Conservation (phyloP, 2,888 invertebrate species). For the Morpho helenor region DNA sequence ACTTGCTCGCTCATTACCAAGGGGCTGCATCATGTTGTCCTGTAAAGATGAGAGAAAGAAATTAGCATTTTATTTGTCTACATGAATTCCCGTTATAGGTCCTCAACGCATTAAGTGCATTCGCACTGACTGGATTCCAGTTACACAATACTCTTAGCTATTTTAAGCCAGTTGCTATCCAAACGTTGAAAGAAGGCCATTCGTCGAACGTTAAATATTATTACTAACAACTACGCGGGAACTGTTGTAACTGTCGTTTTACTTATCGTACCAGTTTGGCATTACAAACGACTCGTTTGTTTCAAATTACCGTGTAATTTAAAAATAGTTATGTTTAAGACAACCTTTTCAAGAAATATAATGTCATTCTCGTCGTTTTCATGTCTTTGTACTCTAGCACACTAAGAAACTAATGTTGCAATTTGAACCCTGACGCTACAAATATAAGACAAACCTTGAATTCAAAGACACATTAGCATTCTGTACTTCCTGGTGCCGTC, state of each 20-base stretch:
- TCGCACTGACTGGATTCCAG: constrained; percentile 47
- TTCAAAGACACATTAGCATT: constrained; percentile 74
- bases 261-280: constrained; percentile 14
- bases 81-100: constrained; percentile 46
- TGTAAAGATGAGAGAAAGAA: constrained; percentile 72
- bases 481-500: constrained; percentile 66
- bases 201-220: constrained; percentile 34
- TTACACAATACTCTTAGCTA: constrained; percentile 55
- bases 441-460: constrained; percentile 72
- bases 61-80: no score
- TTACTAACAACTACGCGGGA: constrained; percentile 31
- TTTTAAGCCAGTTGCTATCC: constrained; percentile 54
- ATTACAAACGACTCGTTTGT: constrained; percentile 14
- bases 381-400: constrained; percentile 20
- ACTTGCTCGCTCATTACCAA: constrained; percentile 85
- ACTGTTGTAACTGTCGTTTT: constrained; percentile 30
- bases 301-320: constrained; percentile 2
- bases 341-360: no score
- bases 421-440: constrained; percentile 63
- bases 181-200: constrained; percentile 43
- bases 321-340: no score
- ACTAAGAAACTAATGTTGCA: constrained; percentile 56
- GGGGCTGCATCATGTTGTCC: constrained; percentile 88
- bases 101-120: constrained; percentile 51
- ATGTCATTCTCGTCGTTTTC: no score